phyloP scores from a whole-genome alignment of 2,797 vertebrate genomes.

The Pachyuromys duprasi region DNA sequence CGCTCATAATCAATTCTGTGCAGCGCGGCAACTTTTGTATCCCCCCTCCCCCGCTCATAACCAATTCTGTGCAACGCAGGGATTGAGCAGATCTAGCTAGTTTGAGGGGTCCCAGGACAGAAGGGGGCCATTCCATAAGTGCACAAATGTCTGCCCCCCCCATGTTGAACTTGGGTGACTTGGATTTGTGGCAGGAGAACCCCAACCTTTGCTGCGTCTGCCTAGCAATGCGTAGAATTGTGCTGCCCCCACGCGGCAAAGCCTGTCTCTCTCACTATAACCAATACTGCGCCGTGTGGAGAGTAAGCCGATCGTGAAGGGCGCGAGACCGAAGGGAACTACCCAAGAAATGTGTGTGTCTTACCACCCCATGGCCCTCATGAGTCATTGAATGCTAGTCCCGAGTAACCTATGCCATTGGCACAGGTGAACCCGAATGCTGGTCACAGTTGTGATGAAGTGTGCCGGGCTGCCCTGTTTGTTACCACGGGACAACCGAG shows the following conservation, averaged over 20 bases:
- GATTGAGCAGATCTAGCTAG: too few relatives aligned
- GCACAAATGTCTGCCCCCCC: background rate
- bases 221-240: background rate
- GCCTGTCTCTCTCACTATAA: background rate
- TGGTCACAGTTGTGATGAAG: fast-evolving
- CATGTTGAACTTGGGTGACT: background rate
- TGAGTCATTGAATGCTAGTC: background rate
- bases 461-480: background rate
- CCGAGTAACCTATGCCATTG: too few relatives aligned
- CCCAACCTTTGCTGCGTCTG: fast-evolving
- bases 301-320: background rate
- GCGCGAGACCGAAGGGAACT: background rate
- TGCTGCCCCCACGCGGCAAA: background rate
- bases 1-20: background rate
- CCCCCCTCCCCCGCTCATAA: too few relatives aligned
- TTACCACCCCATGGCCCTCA: fast-evolving
- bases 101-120: background rate
- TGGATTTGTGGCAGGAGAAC: background rate
- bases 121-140: background rate
- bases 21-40: background rate
- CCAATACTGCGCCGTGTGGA: fast-evolving
- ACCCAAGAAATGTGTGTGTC: background rate
- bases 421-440: background rate
- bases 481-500: background rate
- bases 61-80: background rate